Evolutionary conservation across 2,888 invertebrate species (phyloP), one percentile per base, ranked within the genome.

Genomic region (Schizotus pectinicornis): DNA sequence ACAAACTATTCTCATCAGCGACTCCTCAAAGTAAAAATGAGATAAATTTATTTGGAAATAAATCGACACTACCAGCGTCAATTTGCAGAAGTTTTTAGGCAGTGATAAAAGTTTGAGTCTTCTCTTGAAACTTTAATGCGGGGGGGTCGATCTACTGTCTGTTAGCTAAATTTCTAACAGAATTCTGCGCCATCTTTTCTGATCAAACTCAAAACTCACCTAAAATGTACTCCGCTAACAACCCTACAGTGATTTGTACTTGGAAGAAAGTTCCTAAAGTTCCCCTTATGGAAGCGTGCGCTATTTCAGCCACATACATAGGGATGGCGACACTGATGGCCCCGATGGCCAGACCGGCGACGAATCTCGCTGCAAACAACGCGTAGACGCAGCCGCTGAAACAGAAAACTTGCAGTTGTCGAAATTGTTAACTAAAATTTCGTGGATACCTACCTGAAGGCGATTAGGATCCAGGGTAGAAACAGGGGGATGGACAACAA

Each of bases 191-290:
- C 22, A 22, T 22, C 2, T 22, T 22, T 22, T 5, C 5, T 31
- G 6, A 12, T 38, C 9, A 11, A 7, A 45, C 13, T 22, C 1
- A 48, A 37, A 32, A 65, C 79, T 79, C 66, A 85, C 85, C 85
- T 70, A 84, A 80, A 39, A 84, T 75, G 70, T 88, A 89, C 8
- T 83, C 84, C 53, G 86, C 80, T 0, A 90, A 79, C 5, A 89
- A 81, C 0, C 90, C 90, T 13, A 87, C 78, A 31, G 87, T 85
- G 41, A 89, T 83, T 59, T 85, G 85, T 8, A 90, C 82, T 71
- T 90, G 89, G 68, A 88, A 88, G 65, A 88, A 85, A 39, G 88
- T 85, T 30, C 88, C 89, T 2, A 90, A 77, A 0, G 86, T 81
- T 0, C 88, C 86, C n/a, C 89, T 79, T 12, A 85, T 78, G 2